These are phyloP conservation scores for Imbricaverruca yamaguchii DNA, from an alignment of 2,888 invertebrate genomes.

Conservation along the genomic window DNA sequence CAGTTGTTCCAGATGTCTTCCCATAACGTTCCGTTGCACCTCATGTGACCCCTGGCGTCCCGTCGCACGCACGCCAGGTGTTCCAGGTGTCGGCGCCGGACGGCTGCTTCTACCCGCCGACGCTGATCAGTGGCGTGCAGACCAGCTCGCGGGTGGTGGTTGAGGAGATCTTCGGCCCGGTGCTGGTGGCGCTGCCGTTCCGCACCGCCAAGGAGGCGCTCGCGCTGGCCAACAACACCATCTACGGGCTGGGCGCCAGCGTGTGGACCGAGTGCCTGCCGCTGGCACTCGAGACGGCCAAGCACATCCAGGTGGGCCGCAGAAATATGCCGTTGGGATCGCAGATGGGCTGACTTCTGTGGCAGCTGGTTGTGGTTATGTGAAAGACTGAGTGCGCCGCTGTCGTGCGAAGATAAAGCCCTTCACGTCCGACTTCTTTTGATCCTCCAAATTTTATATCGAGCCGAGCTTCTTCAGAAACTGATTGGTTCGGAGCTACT, in stretches of 20 bases:
- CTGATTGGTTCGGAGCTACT: no score
- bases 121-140: conserved; percentile 44
- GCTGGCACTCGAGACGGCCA: conserved; percentile 48
- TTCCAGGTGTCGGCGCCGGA: conserved; percentile 36
- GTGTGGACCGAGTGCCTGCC: conserved; percentile 52
- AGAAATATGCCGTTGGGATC: no score
- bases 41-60: no score
- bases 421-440: not conserved
- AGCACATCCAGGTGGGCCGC: conserved; percentile 43
- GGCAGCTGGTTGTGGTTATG: no score
- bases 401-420: no score
- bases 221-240: conserved; percentile 48
- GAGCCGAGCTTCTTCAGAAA: no score
- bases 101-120: conserved; percentile 42
- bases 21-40: no score
- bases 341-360: no score
- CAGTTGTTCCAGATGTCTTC: no score
- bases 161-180: conserved; percentile 44
- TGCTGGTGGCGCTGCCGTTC: conserved; percentile 40
- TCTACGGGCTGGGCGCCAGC: conserved; percentile 47
- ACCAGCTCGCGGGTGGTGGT: conserved; percentile 47
- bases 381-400: no score
- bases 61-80: conserved; percentile 33
- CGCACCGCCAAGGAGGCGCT: conserved; percentile 51
- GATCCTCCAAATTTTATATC: not conserved